Percentiles rank a stretch among this genome's conserved stretches.
phyloP scores from a whole-genome alignment of 2,888 invertebrate species.

The Aphodius sticticus region DNA sequence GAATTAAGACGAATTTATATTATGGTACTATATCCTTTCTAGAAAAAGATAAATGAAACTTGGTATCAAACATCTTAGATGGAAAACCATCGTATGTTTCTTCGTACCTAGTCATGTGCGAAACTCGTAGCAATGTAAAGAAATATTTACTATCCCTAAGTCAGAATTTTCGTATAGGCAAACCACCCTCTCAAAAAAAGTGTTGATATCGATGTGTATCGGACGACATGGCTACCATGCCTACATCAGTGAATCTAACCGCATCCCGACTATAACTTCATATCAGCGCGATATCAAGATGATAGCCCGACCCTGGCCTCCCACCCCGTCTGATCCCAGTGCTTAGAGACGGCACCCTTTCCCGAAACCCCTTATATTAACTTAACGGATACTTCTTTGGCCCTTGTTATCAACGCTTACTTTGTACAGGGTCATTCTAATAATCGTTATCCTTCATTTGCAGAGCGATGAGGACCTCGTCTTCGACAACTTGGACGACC shows the following conservation, averaged over 20 bases:
- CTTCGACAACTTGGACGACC: constrained; percentile 55
- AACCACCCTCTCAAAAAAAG: constrained; percentile 20
- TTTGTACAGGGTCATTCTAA: neutral
- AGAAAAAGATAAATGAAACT: no score
- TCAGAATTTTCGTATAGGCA: neutral
- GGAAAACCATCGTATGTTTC: no score
- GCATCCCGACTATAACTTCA: constrained; percentile 57
- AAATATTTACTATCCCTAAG: neutral
- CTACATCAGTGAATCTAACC: constrained; percentile 58
- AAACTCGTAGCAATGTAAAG: no score
- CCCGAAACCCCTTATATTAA: neutral
- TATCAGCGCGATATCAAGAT: constrained; percentile 56
- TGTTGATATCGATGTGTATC: constrained; percentile 47
- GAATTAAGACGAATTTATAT: no score
- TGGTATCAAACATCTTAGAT: no score
- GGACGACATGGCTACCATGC: constrained; percentile 45
- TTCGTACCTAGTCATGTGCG: no score
- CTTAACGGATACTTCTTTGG: neutral
- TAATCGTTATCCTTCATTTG: neutral
- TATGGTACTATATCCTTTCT: no score
- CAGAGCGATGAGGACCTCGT: constrained; percentile 59
- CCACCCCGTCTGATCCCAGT: constrained; percentile 40
- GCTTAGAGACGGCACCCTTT: constrained; percentile 25
- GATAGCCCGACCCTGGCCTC: constrained; percentile 50
- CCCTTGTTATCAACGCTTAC: neutral